A percentile compares a stretch with the other conserved stretches of the same genome.
These are phyloP conservation scores for Hippocampus kuda DNA, from an alignment of 2,797 vertebrate genomes.

Conservation along the genomic window DNA sequence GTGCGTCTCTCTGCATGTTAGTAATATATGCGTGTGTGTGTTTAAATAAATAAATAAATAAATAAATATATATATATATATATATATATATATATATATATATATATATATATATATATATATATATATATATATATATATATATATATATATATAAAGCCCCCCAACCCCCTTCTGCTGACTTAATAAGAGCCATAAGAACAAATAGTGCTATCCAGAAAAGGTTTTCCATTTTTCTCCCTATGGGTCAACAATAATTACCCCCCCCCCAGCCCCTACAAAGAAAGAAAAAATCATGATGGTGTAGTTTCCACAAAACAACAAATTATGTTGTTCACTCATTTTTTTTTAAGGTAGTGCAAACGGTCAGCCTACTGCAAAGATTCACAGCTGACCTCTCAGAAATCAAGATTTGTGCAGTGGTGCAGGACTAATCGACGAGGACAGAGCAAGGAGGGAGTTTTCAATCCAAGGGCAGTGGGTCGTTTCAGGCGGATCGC, in stretches of 20 bases:
- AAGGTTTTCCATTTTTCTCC: neutral
- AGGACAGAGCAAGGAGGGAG: neutral
- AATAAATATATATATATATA: too few relatives aligned
- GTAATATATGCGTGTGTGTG: too few relatives aligned
- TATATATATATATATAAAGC: too few relatives aligned
- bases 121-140: too few relatives aligned
- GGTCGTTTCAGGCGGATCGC: neutral
- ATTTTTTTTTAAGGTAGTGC: neutral
- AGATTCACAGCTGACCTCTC: constrained; percentile 2
- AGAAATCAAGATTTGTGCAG: constrained; percentile 2
- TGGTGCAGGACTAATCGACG: neutral
- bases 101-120: too few relatives aligned
- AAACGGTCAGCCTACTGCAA: neutral
- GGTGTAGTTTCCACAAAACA: neutral
- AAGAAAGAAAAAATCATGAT: neutral
- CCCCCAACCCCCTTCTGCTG: too few relatives aligned
- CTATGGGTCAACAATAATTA: neutral
- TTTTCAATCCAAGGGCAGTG: neutral
- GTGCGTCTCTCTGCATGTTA: too few relatives aligned
- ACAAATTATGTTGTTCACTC: neutral
- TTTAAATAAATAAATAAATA: too few relatives aligned
- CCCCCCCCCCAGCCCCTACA: neutral
- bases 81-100: too few relatives aligned
- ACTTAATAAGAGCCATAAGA: neutral
- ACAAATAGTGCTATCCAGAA: too few relatives aligned